These are phyloP conservation scores for Hippopotamus amphibius DNA, from an alignment of 2,113 vertebrate species.

Conservation along the genomic window DNA sequence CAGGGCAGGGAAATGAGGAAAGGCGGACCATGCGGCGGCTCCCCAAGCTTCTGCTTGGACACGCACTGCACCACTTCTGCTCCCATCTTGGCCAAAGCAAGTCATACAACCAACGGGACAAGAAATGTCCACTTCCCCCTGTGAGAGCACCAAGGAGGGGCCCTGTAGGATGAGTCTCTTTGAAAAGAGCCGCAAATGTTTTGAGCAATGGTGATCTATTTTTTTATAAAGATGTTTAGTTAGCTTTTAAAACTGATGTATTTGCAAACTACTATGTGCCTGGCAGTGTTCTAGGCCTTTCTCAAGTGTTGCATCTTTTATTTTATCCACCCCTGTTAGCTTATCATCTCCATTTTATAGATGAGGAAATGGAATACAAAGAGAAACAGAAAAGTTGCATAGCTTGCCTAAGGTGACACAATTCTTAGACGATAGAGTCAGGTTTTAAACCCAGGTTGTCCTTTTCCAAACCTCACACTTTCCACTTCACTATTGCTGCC, in stretches of 20 bases:
- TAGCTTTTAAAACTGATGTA: background rate
- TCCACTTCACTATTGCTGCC: background rate
- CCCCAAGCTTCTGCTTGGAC: background rate
- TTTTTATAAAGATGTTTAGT: background rate
- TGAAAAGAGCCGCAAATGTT: background rate
- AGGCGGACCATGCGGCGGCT: rapidly evolving
- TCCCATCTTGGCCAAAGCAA: background rate
- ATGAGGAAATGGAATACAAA: background rate
- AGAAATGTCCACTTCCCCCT: background rate
- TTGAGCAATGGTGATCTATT: background rate
- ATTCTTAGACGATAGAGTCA: background rate
- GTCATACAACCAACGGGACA: background rate
- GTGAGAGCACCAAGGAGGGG: rapidly evolving
- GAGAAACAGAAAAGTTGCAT: background rate
- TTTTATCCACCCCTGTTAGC: background rate
- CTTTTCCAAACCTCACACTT: background rate
- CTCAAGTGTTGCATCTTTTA: background rate
- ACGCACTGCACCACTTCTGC: background rate
- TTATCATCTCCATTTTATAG: background rate
- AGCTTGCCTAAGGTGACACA: background rate
- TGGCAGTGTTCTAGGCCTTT: background rate
- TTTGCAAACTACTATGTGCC: background rate
- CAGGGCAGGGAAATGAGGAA: background rate
- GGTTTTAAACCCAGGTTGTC: background rate
- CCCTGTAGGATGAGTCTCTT: background rate